Conservation (phyloP, 2,888 invertebrate species). For the Apodemia hepburni region DNA sequence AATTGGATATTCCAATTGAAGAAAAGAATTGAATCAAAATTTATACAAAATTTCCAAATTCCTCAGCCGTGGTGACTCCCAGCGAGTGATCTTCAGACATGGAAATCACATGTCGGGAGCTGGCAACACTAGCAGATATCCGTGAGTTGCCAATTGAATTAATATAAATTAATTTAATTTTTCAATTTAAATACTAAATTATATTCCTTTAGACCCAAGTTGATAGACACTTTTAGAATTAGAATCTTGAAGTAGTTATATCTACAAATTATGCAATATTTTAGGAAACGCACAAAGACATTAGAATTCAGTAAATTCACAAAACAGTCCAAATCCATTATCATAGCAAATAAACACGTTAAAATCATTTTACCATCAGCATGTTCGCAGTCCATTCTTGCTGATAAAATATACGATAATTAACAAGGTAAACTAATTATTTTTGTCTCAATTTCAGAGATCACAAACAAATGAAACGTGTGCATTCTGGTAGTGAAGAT, state of each 20-base stretch:
- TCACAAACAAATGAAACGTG: conserved; percentile 90
- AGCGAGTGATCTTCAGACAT: conserved; percentile 86
- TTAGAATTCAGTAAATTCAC: neutral
- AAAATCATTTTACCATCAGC: conserved; percentile 23
- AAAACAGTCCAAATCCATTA: neutral
- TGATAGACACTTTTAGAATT: conserved; percentile 1
- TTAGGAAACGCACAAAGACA: neutral
- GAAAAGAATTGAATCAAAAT: conserved; percentile 22
- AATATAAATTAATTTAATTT: conserved; percentile 23
- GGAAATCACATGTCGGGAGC: conserved; percentile 86
- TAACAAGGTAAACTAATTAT: neutral
- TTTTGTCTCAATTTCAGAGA: conserved; percentile 79
- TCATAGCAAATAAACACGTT: neutral
- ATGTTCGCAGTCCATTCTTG: conserved; percentile 35
- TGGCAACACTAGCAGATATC: conserved; percentile 83
- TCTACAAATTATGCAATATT: neutral
- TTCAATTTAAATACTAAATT: conserved; percentile 5
- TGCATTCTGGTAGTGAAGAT: conserved; percentile 87
- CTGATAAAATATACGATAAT: conserved; percentile 19
- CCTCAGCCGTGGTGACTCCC: conserved; percentile 86
- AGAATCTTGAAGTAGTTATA: neutral
- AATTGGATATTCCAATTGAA: conserved; percentile 7
- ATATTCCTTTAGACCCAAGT: neutral
- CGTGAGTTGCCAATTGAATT: conserved; percentile 71
- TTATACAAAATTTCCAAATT: conserved; percentile 39